Base-by-base conservation (phyloP, 2,797 vertebrate species). In the Sparus aurata region DNA sequence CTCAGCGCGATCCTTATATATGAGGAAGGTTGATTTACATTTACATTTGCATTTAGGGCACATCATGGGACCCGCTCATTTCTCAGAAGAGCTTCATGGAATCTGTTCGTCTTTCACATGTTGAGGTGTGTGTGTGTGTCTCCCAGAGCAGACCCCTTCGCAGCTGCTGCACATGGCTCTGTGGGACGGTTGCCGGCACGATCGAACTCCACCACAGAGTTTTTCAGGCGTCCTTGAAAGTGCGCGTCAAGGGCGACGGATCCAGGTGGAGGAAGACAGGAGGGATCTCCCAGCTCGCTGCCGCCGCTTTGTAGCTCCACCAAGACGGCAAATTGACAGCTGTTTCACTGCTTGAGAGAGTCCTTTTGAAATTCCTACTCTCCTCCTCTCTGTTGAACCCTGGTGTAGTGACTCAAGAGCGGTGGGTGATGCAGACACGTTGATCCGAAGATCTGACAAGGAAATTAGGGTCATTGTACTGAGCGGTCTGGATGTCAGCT, bases 181-280 rank as follows among this genome's bases (percentile, higher is more conserved):
- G 87, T 43, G 71, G 85, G 85, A 89, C 94, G 83, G 87, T 93
- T 95, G 94, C 86, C 84, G 81, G 81, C 88, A 92, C 92, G 74
- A 95, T 92, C 87, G 84, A 86, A 93, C 82, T 87, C 70, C 72
- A 62, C 65, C 13, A 1, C 23, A 55, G 85, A 91, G 92, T 92
- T 91, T 92, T 87, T 85, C 82, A 70, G 57, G 3, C 62, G 86
- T 90, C 93, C 92, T 93, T 95, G 91, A 94, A 93, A 88, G 85
- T 78, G 80, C 54, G 80, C 84, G 77, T 94, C 90, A 93, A 91
- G 93, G 93, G 67, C 92, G 57, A 83, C 82, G 88, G 91, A 92
- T 95, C 81, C 93, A 94, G 93, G 92, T 94, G 95, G 91, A 89
- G 63, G 75, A 47, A 83, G 81, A 85, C 87, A 64, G 91, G 77